Evolutionary conservation across 2,888 invertebrate genomes (phyloP).

Genomic region (Macaria liturata): DNA sequence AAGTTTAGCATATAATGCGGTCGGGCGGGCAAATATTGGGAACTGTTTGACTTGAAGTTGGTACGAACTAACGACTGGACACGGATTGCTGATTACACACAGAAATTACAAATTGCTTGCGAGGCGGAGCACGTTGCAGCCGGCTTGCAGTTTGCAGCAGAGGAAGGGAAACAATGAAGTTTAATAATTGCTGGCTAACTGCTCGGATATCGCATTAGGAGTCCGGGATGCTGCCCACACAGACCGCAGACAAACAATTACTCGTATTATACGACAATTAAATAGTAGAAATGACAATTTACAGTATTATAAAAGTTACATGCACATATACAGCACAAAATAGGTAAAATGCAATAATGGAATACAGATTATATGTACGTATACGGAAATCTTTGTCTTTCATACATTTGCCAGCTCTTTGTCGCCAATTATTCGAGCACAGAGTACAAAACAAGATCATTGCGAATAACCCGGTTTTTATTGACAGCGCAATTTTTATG

Average conservation of each 20-base stretch:
- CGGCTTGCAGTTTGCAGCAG: constrained; percentile 26
- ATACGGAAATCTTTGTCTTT: too few relatives aligned
- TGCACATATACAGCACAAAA: too few relatives aligned
- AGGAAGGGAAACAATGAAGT: constrained; percentile 23
- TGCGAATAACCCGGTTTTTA: too few relatives aligned
- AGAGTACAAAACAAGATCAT: too few relatives aligned
- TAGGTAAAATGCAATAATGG: too few relatives aligned
- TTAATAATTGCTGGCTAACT: constrained; percentile 26
- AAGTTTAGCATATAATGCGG: constrained; percentile 61
- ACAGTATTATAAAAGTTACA: too few relatives aligned
- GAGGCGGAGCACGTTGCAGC: constrained; percentile 31
- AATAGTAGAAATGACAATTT: too few relatives aligned
- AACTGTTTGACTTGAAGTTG: constrained; percentile 55
- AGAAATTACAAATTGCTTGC: constrained; percentile 50
- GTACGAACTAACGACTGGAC: constrained; percentile 53
- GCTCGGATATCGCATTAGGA: constrained; percentile 20
- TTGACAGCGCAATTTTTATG: too few relatives aligned
- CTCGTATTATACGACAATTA: background rate
- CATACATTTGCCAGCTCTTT: too few relatives aligned
- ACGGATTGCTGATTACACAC: constrained; percentile 60
- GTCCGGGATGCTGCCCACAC: constrained; percentile 3
- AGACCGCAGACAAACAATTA: constrained; percentile 9
- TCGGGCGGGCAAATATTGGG: constrained; percentile 61
- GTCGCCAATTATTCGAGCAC: too few relatives aligned
- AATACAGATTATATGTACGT: too few relatives aligned